These are phyloP conservation scores for Sinosuthora webbiana DNA, from an alignment of 2,113 vertebrate genomes.

Conservation along the genomic window DNA sequence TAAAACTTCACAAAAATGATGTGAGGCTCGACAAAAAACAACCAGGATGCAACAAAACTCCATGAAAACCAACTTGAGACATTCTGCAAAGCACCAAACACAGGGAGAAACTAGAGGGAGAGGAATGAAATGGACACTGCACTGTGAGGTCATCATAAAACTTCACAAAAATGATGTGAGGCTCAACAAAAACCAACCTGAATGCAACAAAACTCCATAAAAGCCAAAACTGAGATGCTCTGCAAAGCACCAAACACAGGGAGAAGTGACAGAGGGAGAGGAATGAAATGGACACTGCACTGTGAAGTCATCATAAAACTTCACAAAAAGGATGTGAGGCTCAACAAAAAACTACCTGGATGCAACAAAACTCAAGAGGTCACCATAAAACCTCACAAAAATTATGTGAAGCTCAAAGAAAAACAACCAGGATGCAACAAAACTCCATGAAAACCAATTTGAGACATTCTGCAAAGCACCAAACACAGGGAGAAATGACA, in stretches of 20 bases:
- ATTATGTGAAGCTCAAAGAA: fast-evolving
- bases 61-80: fast-evolving
- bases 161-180: fast-evolving
- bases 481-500: fast-evolving
- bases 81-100: neutral
- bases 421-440: neutral
- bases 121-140: fast-evolving
- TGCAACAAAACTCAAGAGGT: too few species aligned
- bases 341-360: too few species aligned
- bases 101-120: fast-evolving
- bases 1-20: fast-evolving
- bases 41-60: fast-evolving
- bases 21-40: neutral
- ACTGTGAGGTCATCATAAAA: fast-evolving
- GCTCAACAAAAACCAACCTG: neutral
- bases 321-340: too few species aligned
- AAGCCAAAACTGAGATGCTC: fast-evolving
- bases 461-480: fast-evolving
- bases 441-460: fast-evolving
- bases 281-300: fast-evolving
- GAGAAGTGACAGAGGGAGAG: fast-evolving
- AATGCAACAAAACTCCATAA: fast-evolving
- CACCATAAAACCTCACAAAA: neutral
- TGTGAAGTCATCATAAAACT: too few species aligned
- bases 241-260: fast-evolving